Evolutionary conservation across 1,140 invertebrate species (phyloP).

Genomic region (Eriosoma lanigerum): DNA sequence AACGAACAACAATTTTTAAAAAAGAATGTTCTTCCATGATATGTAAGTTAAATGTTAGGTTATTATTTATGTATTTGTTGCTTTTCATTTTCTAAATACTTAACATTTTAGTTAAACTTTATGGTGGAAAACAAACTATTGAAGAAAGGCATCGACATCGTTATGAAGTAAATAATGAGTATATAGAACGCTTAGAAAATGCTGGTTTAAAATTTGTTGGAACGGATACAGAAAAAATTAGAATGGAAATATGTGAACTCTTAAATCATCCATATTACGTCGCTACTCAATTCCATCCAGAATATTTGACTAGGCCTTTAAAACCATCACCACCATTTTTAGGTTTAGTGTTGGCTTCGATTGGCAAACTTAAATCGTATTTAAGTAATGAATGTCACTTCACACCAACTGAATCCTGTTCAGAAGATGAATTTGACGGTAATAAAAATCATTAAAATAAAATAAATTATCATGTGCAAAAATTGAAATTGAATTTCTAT

Average conservation of each 20-base stretch:
- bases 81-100: not conserved
- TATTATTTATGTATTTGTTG: not conserved
- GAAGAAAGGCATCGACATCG: constrained; percentile 97
- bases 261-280: constrained; percentile 87
- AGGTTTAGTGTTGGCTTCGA: constrained; percentile 86
- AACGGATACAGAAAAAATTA: constrained; percentile 68
- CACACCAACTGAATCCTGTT: constrained; percentile 32
- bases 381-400: constrained; percentile 68
- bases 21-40: constrained; percentile 65
- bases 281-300: constrained; percentile 96
- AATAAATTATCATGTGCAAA: not conserved
- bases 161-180: constrained; percentile 92
- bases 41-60: constrained; percentile 63
- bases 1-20: constrained; percentile 81
- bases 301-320: constrained; percentile 91
- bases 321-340: constrained; percentile 94
- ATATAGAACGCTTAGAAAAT: constrained; percentile 75
- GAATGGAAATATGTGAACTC: constrained; percentile 85
- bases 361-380: constrained; percentile 72
- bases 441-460: not conserved
- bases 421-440: constrained; percentile 41
- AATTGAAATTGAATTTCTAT: not conserved
- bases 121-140: constrained; percentile 78
- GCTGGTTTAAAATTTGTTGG: constrained; percentile 91
- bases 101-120: constrained; percentile 71